A percentile compares a stretch with the other conserved stretches of the same genome.
Evolutionary conservation across 2,113 vertebrate genomes (phyloP).

Genomic region (Fregata magnificens): DNA sequence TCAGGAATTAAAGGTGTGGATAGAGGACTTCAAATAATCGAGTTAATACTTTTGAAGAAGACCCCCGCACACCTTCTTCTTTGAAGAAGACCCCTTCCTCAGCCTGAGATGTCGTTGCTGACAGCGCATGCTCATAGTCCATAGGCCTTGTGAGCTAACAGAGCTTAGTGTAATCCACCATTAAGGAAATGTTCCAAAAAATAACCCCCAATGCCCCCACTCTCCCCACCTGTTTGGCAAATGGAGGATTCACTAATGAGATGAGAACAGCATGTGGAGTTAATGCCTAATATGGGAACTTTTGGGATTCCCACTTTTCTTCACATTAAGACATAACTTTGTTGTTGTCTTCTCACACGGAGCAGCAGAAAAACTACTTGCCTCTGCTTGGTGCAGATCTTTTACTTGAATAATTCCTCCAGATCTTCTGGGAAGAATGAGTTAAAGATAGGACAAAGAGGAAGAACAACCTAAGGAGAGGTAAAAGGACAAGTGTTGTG

Average conservation of each 20-base stretch:
- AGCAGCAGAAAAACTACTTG: background rate
- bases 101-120: background rate
- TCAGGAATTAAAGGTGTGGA: background rate
- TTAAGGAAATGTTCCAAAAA: background rate
- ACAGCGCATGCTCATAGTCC: background rate
- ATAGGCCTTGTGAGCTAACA: background rate
- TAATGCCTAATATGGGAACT: background rate
- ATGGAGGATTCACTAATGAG: background rate
- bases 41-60: background rate
- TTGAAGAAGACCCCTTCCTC: background rate
- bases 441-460: background rate
- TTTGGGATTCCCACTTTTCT: background rate
- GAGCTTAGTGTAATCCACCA: background rate
- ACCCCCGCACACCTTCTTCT: background rate
- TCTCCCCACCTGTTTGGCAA: background rate
- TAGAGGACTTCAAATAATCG: background rate
- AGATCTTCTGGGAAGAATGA: background rate
- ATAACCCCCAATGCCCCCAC: accelerated
- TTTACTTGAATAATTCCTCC: background rate
- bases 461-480: background rate
- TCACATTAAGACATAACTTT: background rate
- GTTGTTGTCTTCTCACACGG: background rate
- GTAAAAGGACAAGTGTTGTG: background rate
- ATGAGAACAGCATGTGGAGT: background rate
- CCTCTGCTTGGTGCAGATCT: background rate